Conservation (phyloP, 2,888 invertebrate genomes). For the Pollenia angustigena region DNA sequence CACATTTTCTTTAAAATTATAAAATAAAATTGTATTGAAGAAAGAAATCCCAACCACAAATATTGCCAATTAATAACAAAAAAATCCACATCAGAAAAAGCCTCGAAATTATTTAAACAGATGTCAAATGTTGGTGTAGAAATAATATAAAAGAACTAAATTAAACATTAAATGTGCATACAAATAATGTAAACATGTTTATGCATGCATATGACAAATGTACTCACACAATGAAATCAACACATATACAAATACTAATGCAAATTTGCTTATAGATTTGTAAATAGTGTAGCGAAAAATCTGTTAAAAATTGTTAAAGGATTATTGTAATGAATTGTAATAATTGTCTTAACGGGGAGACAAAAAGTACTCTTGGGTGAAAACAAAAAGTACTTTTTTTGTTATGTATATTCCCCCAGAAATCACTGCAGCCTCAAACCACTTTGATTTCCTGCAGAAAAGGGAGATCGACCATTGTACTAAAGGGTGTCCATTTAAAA, state of each 20-base stretch:
- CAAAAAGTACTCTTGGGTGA: too few relatives aligned
- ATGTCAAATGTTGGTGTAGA: constrained; percentile 41
- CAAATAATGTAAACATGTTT: background rate
- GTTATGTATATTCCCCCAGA: too few relatives aligned
- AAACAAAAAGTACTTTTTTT: background rate
- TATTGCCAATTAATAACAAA: background rate
- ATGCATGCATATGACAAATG: constrained; percentile 3
- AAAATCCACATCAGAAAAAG: constrained; percentile 42
- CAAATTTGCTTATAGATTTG: constrained; percentile 23
- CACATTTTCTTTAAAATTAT: constrained; percentile 20
- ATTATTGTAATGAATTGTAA: constrained; percentile 20
- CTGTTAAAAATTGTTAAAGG: constrained; percentile 13
- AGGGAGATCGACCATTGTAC: too few relatives aligned
- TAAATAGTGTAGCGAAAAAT: background rate
- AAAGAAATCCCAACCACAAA: constrained; percentile 18
- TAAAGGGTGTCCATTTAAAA: too few relatives aligned
- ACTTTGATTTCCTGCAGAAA: too few relatives aligned
- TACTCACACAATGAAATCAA: background rate
- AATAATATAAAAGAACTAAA: constrained; percentile 45
- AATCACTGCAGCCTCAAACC: too few relatives aligned
- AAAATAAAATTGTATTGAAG: constrained; percentile 35
- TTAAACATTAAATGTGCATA: constrained; percentile 43
- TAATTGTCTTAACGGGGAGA: too few relatives aligned
- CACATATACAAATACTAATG: constrained; percentile 12
- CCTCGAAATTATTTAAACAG: constrained; percentile 68